Percentiles rank a stretch among this genome's conserved stretches.
Evolutionary conservation across 2,797 vertebrate genomes (phyloP).

Genomic region (Monodelphis domestica): DNA sequence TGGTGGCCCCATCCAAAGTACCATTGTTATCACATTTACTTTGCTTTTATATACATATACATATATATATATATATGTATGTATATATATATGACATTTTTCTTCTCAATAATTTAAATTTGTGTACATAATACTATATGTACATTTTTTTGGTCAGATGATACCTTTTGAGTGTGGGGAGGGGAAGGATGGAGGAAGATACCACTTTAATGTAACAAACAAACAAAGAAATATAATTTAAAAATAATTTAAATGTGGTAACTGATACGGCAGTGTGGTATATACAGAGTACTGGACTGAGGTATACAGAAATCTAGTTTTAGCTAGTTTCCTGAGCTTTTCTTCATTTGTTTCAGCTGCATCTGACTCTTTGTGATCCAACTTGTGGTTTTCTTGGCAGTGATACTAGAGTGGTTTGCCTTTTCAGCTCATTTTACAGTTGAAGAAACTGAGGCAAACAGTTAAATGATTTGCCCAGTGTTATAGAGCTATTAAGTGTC

Average conservation of each 20-base stretch:
- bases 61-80: too few relatives aligned
- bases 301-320: background rate
- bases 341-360: too few relatives aligned
- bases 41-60: conserved; percentile 30
- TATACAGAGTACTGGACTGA: background rate
- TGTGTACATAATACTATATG: conserved; percentile 7
- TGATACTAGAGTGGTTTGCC: background rate
- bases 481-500: background rate
- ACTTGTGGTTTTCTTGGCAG: background rate
- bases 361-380: background rate
- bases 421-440: background rate
- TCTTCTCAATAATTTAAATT: conserved; percentile 4
- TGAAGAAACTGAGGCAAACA: background rate
- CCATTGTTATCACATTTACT: conserved; percentile 17
- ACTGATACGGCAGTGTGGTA: background rate
- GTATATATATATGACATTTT: background rate
- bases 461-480: background rate
- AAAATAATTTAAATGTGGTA: background rate
- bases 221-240: too few relatives aligned
- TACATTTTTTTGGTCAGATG: too few relatives aligned
- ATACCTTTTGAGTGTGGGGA: too few relatives aligned
- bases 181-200: too few relatives aligned
- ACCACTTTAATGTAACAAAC: too few relatives aligned
- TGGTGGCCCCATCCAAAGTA: conserved; percentile 2
- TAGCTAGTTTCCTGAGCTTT: too few relatives aligned